Conservation (phyloP, 2,888 invertebrate species). For the Schizotus pectinicornis region DNA sequence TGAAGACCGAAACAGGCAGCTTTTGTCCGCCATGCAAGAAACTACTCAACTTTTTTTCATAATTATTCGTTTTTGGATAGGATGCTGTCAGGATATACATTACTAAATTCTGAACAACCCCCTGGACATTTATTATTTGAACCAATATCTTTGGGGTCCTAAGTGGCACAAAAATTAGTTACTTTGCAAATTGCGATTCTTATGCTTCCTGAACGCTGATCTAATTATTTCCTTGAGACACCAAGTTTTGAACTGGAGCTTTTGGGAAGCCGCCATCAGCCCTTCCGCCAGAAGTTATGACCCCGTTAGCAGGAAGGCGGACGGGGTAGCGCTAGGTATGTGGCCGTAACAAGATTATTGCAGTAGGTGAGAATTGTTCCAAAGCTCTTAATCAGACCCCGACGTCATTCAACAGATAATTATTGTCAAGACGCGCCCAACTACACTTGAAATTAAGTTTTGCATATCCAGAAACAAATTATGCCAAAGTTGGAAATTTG, state of each 20-base stretch:
- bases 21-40: no score
- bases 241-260: constrained; percentile 5
- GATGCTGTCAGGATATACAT: no score
- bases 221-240: constrained; percentile 10
- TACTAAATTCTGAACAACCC: no score
- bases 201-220: neutral
- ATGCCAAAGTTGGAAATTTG: neutral
- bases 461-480: constrained; percentile 4
- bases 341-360: constrained; percentile 32
- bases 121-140: no score
- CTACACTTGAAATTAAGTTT: constrained; percentile 16
- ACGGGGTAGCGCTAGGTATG: constrained; percentile 20
- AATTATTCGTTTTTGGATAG: no score
- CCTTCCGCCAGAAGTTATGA: constrained; percentile 11
- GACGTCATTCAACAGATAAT: constrained; percentile 20
- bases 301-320: constrained; percentile 19
- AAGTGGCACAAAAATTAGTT: no score
- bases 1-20: no score
- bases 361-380: constrained; percentile 33
- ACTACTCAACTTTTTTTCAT: no score
- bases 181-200: no score
- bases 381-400: constrained; percentile 29
- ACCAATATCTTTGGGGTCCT: no score
- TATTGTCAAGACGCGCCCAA: constrained; percentile 22
- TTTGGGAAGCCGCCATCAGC: constrained; percentile 9